Conservation (phyloP, 2,888 invertebrate species). For the Ormyrus pomaceus region DNA sequence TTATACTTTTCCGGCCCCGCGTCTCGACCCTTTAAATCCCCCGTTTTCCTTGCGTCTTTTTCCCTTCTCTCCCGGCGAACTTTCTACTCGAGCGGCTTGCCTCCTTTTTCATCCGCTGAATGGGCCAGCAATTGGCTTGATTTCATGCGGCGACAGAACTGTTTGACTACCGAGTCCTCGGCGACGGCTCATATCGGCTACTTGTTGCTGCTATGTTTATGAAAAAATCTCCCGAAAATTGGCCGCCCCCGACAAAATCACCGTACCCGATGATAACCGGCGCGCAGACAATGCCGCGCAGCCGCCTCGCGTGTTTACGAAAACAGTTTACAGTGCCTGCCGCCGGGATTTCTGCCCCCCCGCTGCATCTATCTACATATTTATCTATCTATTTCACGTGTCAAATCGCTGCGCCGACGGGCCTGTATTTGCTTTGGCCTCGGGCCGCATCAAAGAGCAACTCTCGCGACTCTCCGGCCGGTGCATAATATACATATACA, state of each 20-base stretch:
- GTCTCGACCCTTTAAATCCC: slow-evolving; percentile 28
- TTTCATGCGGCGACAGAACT: slow-evolving; percentile 15
- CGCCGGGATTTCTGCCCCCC: too few species aligned
- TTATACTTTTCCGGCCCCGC: slow-evolving; percentile 27
- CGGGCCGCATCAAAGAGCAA: slow-evolving; percentile 17
- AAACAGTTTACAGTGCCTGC: neutral
- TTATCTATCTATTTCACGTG: slow-evolving; percentile 19
- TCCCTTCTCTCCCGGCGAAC: slow-evolving; percentile 21
- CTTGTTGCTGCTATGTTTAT: too few species aligned
- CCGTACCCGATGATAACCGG: too few species aligned
- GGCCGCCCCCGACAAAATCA: too few species aligned
- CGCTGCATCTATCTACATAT: slow-evolving; percentile 15
- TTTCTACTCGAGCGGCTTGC: slow-evolving; percentile 40
- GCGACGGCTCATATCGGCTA: neutral
- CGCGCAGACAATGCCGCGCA: neutral
- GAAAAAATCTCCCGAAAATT: too few species aligned
- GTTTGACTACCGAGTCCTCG: slow-evolving; percentile 9
- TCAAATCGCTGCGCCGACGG: neutral
- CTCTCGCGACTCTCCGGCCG: neutral
- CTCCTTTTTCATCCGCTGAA: slow-evolving; percentile 43
- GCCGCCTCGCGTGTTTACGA: neutral
- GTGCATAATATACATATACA: neutral
- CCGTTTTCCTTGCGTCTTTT: slow-evolving; percentile 14
- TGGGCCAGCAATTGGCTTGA: slow-evolving; percentile 41
- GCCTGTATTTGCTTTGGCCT: slow-evolving; percentile 9